These are phyloP conservation scores for Branchellion lobata DNA, from an alignment of 2,888 invertebrate genomes.

Conservation along the genomic window DNA sequence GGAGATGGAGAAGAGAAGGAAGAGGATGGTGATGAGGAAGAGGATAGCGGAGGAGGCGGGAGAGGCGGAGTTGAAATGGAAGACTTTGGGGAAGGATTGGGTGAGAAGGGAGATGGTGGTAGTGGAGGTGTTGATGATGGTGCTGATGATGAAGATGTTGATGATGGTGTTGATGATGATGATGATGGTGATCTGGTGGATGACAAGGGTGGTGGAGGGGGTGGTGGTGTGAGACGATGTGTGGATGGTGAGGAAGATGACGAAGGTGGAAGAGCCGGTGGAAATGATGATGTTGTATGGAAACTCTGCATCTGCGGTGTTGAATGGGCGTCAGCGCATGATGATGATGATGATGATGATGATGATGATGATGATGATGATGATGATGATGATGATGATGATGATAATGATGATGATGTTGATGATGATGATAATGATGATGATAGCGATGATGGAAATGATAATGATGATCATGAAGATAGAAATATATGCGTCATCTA, in stretches of 20 bases:
- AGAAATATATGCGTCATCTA: not conserved
- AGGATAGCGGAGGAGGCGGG: too few species aligned
- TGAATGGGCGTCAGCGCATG: constrained; percentile 4
- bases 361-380: constrained; percentile 28
- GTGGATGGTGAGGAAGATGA: not conserved
- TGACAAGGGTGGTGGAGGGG: too few species aligned
- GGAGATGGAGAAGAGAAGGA: too few species aligned
- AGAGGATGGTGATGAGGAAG: too few species aligned
- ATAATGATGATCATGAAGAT: not conserved
- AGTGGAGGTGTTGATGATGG: not conserved
- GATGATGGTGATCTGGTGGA: too few species aligned
- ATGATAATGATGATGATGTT: not conserved
- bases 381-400: constrained; percentile 18
- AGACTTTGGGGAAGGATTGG: not conserved
- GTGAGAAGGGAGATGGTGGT: not conserved
- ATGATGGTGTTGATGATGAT: not conserved
- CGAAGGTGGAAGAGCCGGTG: not conserved
- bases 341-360: constrained; percentile 34
- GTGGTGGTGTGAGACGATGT: too few species aligned
- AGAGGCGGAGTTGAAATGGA: too few species aligned
- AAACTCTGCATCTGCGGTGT: too few species aligned
- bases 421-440: not conserved
- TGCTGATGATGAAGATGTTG: not conserved
- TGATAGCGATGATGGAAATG: too few species aligned
- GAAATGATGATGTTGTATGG: not conserved